phyloP scores from a whole-genome alignment of 2,113 vertebrate species.

The Plectropomus leopardus region DNA sequence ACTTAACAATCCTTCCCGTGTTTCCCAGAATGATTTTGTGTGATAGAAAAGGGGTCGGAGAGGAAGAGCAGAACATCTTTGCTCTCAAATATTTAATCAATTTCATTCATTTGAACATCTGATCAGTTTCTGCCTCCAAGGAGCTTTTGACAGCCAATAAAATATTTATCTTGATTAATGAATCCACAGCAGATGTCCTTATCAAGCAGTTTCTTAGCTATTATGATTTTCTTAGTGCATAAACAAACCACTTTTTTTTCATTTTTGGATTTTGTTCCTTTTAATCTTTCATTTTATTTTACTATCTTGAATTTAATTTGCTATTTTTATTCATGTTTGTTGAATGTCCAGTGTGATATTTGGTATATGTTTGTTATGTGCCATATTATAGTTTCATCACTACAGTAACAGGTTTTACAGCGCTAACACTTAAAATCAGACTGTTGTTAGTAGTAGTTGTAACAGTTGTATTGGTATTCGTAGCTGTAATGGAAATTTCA shows the following conservation, averaged over 20 bases:
- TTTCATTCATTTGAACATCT: slow-evolving; percentile 19
- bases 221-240: neutral
- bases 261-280: neutral
- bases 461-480: neutral
- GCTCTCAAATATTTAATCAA: slow-evolving; percentile 27
- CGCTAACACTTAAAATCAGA: neutral
- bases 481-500: neutral
- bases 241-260: neutral
- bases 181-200: slow-evolving; percentile 25
- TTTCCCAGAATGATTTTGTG: neutral
- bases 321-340: neutral
- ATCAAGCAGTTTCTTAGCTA: neutral
- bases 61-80: slow-evolving; percentile 30
- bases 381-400: neutral
- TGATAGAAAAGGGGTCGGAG: neutral
- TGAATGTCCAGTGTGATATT: slow-evolving; percentile 5
- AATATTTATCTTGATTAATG: slow-evolving; percentile 35
- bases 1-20: neutral
- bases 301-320: neutral
- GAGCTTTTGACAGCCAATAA: slow-evolving; percentile 27
- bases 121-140: slow-evolving; percentile 17
- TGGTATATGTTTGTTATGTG: neutral
- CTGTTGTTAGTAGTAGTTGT: neutral
- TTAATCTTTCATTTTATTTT: neutral
- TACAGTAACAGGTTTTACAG: neutral